A percentile compares a stretch with the other conserved stretches of the same genome.
phyloP scores from a whole-genome alignment of 2,888 invertebrate genomes.

The Oscheius sp. region DNA sequence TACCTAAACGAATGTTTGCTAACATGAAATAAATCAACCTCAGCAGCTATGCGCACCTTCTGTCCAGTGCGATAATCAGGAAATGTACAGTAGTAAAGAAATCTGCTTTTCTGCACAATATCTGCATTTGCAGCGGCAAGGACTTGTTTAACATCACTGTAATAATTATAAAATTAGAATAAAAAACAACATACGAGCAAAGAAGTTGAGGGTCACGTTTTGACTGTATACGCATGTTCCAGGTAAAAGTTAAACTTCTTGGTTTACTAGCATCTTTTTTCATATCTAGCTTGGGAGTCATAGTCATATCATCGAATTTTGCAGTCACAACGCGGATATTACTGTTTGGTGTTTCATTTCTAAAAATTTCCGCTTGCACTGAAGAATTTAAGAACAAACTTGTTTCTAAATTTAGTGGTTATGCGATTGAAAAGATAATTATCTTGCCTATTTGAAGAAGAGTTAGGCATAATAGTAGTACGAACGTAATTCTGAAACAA shows the following conservation, averaged over 20 bases:
- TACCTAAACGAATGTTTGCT: neutral
- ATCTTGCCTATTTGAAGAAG: neutral
- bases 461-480: neutral
- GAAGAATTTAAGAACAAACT: neutral
- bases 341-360: neutral
- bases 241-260: slow-evolving; percentile 5
- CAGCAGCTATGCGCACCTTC: neutral
- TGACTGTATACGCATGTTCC: slow-evolving; percentile 1
- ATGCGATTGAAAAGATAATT: neutral
- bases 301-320: neutral
- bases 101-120: neutral
- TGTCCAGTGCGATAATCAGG: neutral
- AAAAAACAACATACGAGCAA: neutral
- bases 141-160: neutral
- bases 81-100: no score
- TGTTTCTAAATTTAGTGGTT: neutral
- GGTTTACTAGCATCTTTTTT: neutral
- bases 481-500: slow-evolving; percentile 4
- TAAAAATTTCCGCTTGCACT: neutral
- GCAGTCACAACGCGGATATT: neutral
- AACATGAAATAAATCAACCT: neutral
- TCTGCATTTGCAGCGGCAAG: neutral
- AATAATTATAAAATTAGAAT: neutral
- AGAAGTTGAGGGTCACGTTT: neutral
- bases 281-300: neutral